Conservation (phyloP, 2,888 invertebrate species). For the Lacanobia wlatinum region DNA sequence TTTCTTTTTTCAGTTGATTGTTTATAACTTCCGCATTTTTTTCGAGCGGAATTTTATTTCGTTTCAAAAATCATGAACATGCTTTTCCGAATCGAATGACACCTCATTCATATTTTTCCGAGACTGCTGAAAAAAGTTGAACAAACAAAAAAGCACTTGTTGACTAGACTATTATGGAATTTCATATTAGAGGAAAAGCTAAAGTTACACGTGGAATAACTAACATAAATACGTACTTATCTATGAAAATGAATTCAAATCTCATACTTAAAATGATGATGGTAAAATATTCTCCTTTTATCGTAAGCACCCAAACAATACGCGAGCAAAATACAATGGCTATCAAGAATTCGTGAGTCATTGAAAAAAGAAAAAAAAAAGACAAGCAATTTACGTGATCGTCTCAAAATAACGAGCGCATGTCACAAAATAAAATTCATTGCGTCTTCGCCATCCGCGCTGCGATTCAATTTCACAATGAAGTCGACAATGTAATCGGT, state of each 20-base stretch:
- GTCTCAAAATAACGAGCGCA: constrained; percentile 24
- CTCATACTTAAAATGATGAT: background rate
- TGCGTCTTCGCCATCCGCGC: constrained; percentile 27
- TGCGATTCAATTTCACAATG: constrained; percentile 39
- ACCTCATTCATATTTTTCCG: too few species aligned
- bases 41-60: too few species aligned
- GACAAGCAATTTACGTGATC: constrained; percentile 8
- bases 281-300: background rate
- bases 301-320: constrained; percentile 1
- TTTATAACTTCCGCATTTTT: too few species aligned
- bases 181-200: background rate
- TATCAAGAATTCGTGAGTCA: background rate
- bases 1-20: too few species aligned
- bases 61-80: too few species aligned
- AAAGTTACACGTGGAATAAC: background rate
- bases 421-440: constrained; percentile 31
- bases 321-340: constrained; percentile 4
- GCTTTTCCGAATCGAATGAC: too few species aligned
- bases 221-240: too few species aligned
- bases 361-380: constrained; percentile 6
- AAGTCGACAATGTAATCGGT: constrained; percentile 53
- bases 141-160: too few species aligned
- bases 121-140: too few species aligned
- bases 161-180: too few species aligned
- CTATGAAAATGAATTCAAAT: background rate